Conservation (phyloP, 2,797 vertebrate genomes). For the Sebastes vulpes region DNA sequence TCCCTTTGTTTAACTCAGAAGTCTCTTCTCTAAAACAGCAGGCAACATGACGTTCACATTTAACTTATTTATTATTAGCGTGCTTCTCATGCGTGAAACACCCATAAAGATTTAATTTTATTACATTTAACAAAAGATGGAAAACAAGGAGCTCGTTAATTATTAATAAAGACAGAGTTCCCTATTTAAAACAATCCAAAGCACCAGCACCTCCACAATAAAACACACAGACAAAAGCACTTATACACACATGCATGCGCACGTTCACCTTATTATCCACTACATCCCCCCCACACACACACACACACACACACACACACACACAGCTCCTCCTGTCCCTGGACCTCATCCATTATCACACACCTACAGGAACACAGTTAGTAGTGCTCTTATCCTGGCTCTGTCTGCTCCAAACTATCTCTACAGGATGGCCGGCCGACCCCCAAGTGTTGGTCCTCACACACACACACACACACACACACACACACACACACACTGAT, state of each 20-base stretch:
- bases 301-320: background rate
- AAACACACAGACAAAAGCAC: constrained; percentile 35
- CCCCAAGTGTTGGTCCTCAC: constrained; percentile 23
- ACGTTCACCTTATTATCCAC: background rate
- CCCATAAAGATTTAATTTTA: constrained; percentile 79
- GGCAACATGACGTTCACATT: constrained; percentile 44
- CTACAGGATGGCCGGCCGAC: constrained; percentile 30
- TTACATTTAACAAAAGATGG: constrained; percentile 54
- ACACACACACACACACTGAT: constrained; percentile 4
- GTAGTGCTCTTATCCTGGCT: constrained; percentile 15
- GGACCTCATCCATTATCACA: constrained; percentile 68
- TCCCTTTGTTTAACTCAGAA: constrained; percentile 13
- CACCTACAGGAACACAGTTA: constrained; percentile 61
- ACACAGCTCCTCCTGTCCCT: constrained; percentile 11
- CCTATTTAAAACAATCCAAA: constrained; percentile 49
- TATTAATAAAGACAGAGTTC: constrained; percentile 63
- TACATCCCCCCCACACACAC: background rate
- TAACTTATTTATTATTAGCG: constrained; percentile 79
- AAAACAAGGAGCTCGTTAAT: constrained; percentile 59
- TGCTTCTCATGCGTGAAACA: constrained; percentile 58
- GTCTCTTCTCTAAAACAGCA: constrained; percentile 46
- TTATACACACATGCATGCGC: constrained; percentile 13
- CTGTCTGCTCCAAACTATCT: constrained; percentile 18
- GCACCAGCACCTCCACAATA: background rate
- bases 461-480: constrained; percentile 43